Conservation (phyloP, 2,888 invertebrate species). For the Brachyptera putata region DNA sequence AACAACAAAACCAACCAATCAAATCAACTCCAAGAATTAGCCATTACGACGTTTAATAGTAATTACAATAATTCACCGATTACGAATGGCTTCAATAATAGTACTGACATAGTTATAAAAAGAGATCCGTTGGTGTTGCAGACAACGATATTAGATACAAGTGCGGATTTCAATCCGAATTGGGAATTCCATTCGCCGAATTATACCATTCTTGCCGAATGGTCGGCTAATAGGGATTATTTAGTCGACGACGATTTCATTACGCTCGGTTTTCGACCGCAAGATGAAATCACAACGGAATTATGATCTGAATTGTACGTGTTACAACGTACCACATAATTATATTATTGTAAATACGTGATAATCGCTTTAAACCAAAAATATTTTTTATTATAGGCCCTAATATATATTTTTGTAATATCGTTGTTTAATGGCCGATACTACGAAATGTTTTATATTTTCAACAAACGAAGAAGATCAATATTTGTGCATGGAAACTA, state of each 20-base stretch:
- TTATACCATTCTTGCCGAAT: slow-evolving; percentile 45
- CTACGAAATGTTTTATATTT: no score
- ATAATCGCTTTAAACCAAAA: slow-evolving; percentile 24
- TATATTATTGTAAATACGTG: background rate
- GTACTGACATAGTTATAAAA: slow-evolving; percentile 36
- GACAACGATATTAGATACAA: slow-evolving; percentile 47
- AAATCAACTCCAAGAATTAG: slow-evolving; percentile 42
- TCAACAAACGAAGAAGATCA: no score
- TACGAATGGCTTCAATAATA: slow-evolving; percentile 46
- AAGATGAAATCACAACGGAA: slow-evolving; percentile 85
- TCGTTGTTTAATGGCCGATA: no score
- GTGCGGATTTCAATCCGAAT: slow-evolving; percentile 49
- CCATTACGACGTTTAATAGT: slow-evolving; percentile 44
- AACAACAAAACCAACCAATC: background rate
- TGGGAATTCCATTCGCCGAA: slow-evolving; percentile 44
- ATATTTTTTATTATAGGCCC: no score
- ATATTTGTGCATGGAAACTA: no score
- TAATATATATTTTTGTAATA: no score
- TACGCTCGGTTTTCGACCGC: slow-evolving; percentile 78
- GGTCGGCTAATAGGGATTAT: slow-evolving; percentile 43
- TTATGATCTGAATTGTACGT: slow-evolving; percentile 55
- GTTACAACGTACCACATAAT: no score
- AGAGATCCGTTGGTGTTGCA: slow-evolving; percentile 16
- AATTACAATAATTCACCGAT: slow-evolving; percentile 51
- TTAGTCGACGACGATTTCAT: slow-evolving; percentile 70